These are phyloP conservation scores for Sitta europaea DNA, from an alignment of 2,113 vertebrate species.

Conservation along the genomic window DNA sequence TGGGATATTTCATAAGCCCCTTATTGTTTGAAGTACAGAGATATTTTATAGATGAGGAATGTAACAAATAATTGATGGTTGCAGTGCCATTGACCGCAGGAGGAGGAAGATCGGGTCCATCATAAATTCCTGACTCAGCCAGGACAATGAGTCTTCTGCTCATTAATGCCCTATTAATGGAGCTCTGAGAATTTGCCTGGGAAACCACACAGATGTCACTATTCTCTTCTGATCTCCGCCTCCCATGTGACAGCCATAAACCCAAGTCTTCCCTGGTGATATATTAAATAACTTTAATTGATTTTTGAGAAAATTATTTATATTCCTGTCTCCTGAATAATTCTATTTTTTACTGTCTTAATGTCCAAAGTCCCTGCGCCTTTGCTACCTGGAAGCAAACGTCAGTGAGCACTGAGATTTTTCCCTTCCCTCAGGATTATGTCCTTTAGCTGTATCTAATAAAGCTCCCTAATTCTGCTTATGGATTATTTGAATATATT, in stretches of 20 bases:
- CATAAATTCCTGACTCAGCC: neutral
- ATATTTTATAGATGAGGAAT: neutral
- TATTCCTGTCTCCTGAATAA: neutral
- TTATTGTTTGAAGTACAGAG: neutral
- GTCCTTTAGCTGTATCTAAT: neutral
- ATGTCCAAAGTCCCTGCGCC: neutral
- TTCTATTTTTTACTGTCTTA: neutral
- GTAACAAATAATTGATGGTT: neutral
- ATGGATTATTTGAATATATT: neutral
- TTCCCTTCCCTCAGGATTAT: neutral
- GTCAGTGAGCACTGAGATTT: neutral
- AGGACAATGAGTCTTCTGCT: neutral
- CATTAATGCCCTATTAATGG: neutral
- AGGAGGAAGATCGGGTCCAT: neutral
- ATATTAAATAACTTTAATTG: neutral
- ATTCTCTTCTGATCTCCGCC: neutral
- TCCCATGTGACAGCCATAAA: neutral
- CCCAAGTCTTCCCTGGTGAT: neutral
- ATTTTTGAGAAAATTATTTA: neutral
- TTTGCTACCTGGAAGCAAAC: neutral
- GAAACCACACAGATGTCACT: neutral
- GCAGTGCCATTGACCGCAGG: neutral
- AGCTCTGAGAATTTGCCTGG: neutral
- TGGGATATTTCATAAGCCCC: neutral
- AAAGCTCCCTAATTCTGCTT: neutral